Percentiles rank a stretch among this genome's conserved stretches.
These are phyloP conservation scores for Fundulus diaphanus DNA, from an alignment of 2,797 vertebrate species.

Conservation along the genomic window DNA sequence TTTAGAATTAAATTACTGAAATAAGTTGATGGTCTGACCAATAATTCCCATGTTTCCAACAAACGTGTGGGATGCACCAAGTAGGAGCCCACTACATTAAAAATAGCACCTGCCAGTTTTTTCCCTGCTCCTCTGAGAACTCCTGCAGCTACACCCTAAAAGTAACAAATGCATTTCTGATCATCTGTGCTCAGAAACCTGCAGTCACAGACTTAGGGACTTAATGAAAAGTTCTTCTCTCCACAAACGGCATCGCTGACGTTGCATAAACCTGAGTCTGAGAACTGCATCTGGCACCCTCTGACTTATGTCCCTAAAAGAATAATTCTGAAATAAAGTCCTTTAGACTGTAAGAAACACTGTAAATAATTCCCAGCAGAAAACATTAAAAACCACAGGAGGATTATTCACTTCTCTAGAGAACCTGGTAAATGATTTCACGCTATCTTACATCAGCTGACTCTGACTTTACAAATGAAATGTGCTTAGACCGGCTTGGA, in stretches of 20 bases:
- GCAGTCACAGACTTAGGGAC: not conserved
- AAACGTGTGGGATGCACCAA: slow-evolving; percentile 90
- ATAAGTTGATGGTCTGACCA: slow-evolving; percentile 72
- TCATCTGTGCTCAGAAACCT: not conserved
- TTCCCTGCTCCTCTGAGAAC: slow-evolving; percentile 89
- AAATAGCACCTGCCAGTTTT: slow-evolving; percentile 85
- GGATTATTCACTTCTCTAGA: not conserved
- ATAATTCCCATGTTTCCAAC: slow-evolving; percentile 84
- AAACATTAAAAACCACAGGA: not conserved
- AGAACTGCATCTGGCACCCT: slow-evolving; percentile 82
- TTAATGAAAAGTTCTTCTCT: slow-evolving; percentile 63
- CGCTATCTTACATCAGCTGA: not conserved
- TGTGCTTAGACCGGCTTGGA: not conserved
- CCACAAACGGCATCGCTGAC: slow-evolving; percentile 82
- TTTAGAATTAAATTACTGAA: not conserved
- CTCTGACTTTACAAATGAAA: not conserved
- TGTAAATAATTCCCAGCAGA: not conserved
- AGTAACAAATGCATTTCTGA: not conserved
- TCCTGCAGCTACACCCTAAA: slow-evolving; percentile 82
- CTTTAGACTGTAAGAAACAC: not conserved
- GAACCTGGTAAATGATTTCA: slow-evolving; percentile 5
- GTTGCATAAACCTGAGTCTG: slow-evolving; percentile 82
- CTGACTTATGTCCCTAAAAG: slow-evolving; percentile 78
- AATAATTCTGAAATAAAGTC: not conserved
- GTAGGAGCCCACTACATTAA: slow-evolving; percentile 85